Evolutionary conservation across 2,113 vertebrate species (phyloP), one percentile per base, ranked within the genome.

Genomic region (Rhabdornis inornatus): DNA sequence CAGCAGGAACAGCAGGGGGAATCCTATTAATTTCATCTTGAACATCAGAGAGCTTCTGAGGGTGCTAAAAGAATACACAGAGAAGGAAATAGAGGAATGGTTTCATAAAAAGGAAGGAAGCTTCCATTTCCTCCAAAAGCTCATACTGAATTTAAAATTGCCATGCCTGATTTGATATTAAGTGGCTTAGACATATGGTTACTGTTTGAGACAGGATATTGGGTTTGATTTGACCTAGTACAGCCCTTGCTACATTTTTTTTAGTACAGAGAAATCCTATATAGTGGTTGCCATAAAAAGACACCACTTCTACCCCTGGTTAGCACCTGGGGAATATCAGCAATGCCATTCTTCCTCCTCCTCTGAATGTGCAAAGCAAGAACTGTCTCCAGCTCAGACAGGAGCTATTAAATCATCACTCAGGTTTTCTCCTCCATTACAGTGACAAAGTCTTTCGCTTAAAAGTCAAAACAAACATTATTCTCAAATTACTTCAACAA

Each of bases 1-100:
- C 97, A 97, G 96, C 95, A 97, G 96, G 88, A 98, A 92, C 96
- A 96, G 96, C 97, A 95, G 97, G 96, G 92, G 96, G 91, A 97
- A 97, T 93, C 86, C 94, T 96, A 85, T 83, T 97, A 96, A 98
- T 98, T 97, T 97, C 64, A 79, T 97, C 97, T 91, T 89, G 87
- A 97, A 93, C 91, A 97, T 97, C 89, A 96, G 68, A 95, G 84
- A 93, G 75, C 49, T 94, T 96, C 94, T 79, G 82, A 97, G 92
- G 42, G 79, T 93, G 90, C 87, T 97, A 92, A 97, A 96, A 97
- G 90, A 96, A 97, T 6, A n/a, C 64, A 95, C 37, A 53, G 60
- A 83, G 64, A 87, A 95, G 71, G 93, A 97, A 97, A 95, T 45
- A 95, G 92, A 97, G 87, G 70, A 93, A 83, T 70, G 77, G 89